Conservation (phyloP, 2,888 invertebrate genomes). For the Adelognathus sp. region DNA sequence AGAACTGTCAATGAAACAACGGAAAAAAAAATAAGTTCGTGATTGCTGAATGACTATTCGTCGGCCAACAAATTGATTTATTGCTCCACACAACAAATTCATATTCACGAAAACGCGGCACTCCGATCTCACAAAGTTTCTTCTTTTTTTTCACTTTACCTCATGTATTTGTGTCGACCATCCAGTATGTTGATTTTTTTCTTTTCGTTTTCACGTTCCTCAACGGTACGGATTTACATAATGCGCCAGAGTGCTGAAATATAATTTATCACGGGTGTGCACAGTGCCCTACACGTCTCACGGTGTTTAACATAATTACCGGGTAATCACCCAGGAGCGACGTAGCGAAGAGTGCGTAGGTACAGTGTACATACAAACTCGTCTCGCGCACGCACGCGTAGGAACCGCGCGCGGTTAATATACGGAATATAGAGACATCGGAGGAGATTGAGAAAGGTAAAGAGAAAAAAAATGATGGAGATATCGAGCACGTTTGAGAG, state of each 20-base stretch:
- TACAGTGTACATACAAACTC: background rate
- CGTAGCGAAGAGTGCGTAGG: slow-evolving; percentile 9
- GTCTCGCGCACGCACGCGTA: background rate
- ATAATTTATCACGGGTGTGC: slow-evolving; percentile 40
- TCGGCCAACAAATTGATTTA: no score
- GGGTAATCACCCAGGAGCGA: slow-evolving; percentile 34
- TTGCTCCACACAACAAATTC: no score
- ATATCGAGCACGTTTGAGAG: background rate
- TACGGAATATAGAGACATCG: slow-evolving; percentile 25
- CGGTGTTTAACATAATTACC: slow-evolving; percentile 57
- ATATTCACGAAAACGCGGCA: no score
- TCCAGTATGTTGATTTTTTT: background rate
- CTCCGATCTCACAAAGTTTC: no score
- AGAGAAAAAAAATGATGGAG: background rate
- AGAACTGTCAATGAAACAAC: no score
- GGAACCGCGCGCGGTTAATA: background rate
- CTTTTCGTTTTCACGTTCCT: background rate
- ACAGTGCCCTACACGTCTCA: slow-evolving; percentile 32
- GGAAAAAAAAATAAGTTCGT: no score
- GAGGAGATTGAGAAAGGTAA: background rate
- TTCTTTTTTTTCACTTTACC: background rate
- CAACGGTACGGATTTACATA: slow-evolving; percentile 32
- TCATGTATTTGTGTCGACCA: background rate
- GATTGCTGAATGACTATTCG: no score
- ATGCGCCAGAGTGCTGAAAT: slow-evolving; percentile 51